phyloP scores from a whole-genome alignment of 2,113 vertebrate genomes.

The Osmerus mordax region DNA sequence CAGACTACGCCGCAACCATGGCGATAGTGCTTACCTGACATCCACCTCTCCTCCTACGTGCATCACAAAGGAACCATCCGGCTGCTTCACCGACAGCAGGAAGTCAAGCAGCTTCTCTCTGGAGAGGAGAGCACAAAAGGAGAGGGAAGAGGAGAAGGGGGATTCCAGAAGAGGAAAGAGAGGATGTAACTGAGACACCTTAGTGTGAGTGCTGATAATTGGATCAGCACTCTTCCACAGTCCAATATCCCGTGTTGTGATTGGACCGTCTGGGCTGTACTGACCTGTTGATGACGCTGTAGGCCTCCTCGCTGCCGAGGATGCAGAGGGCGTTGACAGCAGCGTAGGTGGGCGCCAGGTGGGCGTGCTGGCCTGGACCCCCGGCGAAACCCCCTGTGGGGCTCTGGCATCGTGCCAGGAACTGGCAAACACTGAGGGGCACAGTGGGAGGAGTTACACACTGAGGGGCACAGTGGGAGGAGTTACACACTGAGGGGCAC shows the following conservation, averaged over 20 bases:
- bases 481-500: background rate
- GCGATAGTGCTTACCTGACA: slow-evolving; percentile 80
- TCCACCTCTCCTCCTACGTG: slow-evolving; percentile 94
- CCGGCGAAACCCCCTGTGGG: slow-evolving; percentile 88
- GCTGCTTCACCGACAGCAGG: slow-evolving; percentile 86
- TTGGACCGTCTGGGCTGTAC: background rate
- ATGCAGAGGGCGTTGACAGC: slow-evolving; percentile 92
- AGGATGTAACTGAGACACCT: background rate
- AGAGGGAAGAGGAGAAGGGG: background rate
- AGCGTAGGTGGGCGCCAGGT: slow-evolving; percentile 94
- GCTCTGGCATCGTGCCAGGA: slow-evolving; percentile 87
- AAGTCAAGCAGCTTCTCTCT: slow-evolving; percentile 94
- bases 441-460: background rate
- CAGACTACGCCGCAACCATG: slow-evolving; percentile 15
- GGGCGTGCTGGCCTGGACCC: slow-evolving; percentile 88
- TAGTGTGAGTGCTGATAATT: background rate
- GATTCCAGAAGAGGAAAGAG: background rate
- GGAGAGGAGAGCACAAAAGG: slow-evolving; percentile 18
- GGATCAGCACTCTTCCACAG: too few species aligned
- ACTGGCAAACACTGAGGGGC: slow-evolving; percentile 84
- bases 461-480: background rate
- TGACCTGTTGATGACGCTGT: slow-evolving; percentile 86
- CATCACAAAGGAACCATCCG: slow-evolving; percentile 95
- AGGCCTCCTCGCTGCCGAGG: slow-evolving; percentile 92
- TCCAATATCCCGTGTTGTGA: background rate